Evolutionary conservation across 2,888 invertebrate genomes (phyloP).

Genomic region (Perdita meconis): DNA sequence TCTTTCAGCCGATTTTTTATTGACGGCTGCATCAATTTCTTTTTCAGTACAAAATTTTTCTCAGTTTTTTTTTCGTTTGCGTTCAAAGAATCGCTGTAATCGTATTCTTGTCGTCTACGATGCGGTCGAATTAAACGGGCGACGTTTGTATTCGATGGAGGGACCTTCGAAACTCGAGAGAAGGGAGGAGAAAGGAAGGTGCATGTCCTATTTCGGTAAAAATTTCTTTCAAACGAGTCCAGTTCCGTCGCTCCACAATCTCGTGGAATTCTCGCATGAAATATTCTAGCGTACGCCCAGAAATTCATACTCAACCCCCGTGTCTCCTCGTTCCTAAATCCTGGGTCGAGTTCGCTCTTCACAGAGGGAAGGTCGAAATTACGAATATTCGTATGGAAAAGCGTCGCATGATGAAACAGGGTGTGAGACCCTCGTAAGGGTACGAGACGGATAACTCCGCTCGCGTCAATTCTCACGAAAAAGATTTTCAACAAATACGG

Average conservation of each 20-base stretch:
- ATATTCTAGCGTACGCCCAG: slow-evolving; percentile 53
- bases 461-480: not conserved
- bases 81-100: no score
- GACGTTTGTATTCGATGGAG: no score
- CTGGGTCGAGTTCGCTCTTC: slow-evolving; percentile 4
- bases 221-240: not conserved
- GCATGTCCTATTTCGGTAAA: slow-evolving; percentile 5
- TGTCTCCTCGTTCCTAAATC: slow-evolving; percentile 17
- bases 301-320: not conserved
- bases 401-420: slow-evolving; percentile 10
- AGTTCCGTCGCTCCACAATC: slow-evolving; percentile 32
- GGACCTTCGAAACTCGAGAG: no score
- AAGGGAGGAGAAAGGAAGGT: not conserved
- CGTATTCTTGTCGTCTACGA: no score
- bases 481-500: not conserved
- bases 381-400: slow-evolving; percentile 34
- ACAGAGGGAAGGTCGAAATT: slow-evolving; percentile 27
- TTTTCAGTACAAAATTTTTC: no score
- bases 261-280: slow-evolving; percentile 45
- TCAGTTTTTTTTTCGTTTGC: no score
- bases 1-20: no score
- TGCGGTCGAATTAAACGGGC: no score
- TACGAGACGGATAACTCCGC: not conserved
- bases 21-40: no score
- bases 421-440: slow-evolving; percentile 13